These are phyloP conservation scores for Thamnophis sirtalis DNA, from an alignment of 2,113 vertebrate species.

Conservation along the genomic window DNA sequence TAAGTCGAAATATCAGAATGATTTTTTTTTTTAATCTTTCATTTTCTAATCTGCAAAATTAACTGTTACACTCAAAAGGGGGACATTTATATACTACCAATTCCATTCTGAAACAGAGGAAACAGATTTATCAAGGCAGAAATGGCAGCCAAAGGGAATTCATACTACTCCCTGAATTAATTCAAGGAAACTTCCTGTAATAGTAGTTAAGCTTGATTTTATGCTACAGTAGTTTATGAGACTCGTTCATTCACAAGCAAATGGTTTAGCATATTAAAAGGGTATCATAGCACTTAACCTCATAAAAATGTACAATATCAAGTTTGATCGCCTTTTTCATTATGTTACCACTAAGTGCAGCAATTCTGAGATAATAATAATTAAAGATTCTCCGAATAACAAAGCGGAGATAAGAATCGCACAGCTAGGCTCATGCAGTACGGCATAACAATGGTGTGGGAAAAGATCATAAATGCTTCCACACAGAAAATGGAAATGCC, in stretches of 20 bases:
- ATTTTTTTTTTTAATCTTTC: slow-evolving; percentile 33
- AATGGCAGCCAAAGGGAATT: slow-evolving; percentile 51
- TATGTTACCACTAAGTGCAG: slow-evolving; percentile 17
- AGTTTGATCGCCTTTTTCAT: slow-evolving; percentile 1
- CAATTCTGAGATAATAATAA: slow-evolving; percentile 15
- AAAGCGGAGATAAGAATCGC: neutral
- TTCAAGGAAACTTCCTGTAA: slow-evolving; percentile 47
- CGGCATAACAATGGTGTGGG: neutral
- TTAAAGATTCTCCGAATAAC: slow-evolving; percentile 2
- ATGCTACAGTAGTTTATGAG: slow-evolving; percentile 41
- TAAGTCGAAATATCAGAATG: slow-evolving; percentile 52
- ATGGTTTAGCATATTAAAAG: slow-evolving; percentile 42
- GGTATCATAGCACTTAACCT: slow-evolving; percentile 41
- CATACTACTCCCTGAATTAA: slow-evolving; percentile 56
- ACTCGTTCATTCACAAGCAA: slow-evolving; percentile 31
- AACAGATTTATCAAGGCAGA: slow-evolving; percentile 38
- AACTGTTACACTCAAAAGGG: slow-evolving; percentile 56
- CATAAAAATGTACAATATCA: slow-evolving; percentile 32
- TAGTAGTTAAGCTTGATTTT: slow-evolving; percentile 47
- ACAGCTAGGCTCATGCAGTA: neutral
- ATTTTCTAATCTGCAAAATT: slow-evolving; percentile 55
- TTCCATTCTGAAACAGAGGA: slow-evolving; percentile 52
- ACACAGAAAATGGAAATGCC: neutral
- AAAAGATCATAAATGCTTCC: neutral
- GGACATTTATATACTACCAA: slow-evolving; percentile 60